Evolutionary conservation across 1,140 invertebrate genomes (phyloP), one percentile per base, ranked within the genome.

Genomic region (Drosophila pectinifera): DNA sequence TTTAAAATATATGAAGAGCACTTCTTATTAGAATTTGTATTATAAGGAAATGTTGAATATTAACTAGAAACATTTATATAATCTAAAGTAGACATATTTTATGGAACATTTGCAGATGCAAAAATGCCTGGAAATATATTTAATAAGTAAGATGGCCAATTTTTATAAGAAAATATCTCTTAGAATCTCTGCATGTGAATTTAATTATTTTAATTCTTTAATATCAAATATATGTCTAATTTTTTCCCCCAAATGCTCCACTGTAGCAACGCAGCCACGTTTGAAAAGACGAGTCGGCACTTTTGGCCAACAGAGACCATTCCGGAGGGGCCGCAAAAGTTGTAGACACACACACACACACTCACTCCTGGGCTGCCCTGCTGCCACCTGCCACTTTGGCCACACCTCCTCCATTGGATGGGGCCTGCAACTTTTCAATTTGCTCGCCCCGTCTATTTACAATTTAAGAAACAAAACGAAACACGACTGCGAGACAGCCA

Each of bases 361-460:
- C 16, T 43, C n/a, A 22, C 28, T 63, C 57, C 59, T 34, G 48
- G 2, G 22, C 11, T 31, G 26, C 48, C 11, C 26, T 18, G 28
- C 8, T 31, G 48, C 48, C 49, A 51, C 49, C 49, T 51, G 49
- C 49, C 49, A 51, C 49, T 51, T 59, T 51, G 57, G 28, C 53
- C 53, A 43, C 41, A 26, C 49, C 67, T 31, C 34, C 54, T 49
- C 38, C 49, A 14, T 53, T 53, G 55, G 53, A 65, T 31, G 49
- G 31, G 28, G 49, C 49, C 49, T 61, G 42, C 56, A 80, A 64
- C 48, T 78, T 81, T 85, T 81, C 63, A 86, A 86, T 85, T 77
- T 81, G 69, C 41, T 51, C 58, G 54, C 38, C 63, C 42, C 63
- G 56, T 55, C 45, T 73, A 80, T 73, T 86, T 81, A 73, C 55